phyloP scores from a whole-genome alignment of 2,113 vertebrate species.

The Phrynocephalus versicolor region DNA sequence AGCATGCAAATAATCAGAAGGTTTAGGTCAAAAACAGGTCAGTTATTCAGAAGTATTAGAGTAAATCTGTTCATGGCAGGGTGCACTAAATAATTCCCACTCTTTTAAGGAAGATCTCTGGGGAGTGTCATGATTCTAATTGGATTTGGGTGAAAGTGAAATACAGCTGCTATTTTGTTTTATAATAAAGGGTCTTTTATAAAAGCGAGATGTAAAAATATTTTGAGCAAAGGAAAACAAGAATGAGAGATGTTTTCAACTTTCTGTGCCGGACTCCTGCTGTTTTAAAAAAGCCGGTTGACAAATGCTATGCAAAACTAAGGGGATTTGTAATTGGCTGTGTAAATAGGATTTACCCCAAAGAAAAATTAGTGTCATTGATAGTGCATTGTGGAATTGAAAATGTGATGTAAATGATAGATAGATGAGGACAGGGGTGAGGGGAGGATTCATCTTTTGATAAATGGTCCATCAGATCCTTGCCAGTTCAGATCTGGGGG shows the following conservation, averaged over 20 bases:
- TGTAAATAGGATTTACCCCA: constrained; percentile 34
- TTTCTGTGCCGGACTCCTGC: constrained; percentile 12
- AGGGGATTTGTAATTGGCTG: neutral
- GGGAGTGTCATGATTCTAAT: constrained; percentile 43
- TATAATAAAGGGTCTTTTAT: constrained; percentile 30
- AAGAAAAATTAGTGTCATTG: constrained; percentile 9
- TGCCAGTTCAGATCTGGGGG: neutral
- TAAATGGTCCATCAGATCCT: constrained; percentile 9
- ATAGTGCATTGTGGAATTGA: neutral
- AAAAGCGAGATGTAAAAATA: constrained; percentile 25
- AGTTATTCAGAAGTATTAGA: constrained; percentile 52
- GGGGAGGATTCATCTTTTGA: constrained; percentile 26
- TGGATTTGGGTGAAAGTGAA: constrained; percentile 50
- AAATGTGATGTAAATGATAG: constrained; percentile 43
- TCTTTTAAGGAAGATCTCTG: constrained; percentile 23
- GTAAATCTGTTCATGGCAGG: constrained; percentile 51
- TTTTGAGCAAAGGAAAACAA: neutral
- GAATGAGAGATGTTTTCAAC: neutral
- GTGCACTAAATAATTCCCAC: constrained; percentile 22
- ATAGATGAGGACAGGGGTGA: constrained; percentile 20
- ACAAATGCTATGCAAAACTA: neutral
- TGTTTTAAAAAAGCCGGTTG: constrained; percentile 16
- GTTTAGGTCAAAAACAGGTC: constrained; percentile 68
- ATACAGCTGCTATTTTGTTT: constrained; percentile 39
- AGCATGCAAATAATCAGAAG: constrained; percentile 49